Evolutionary conservation across 1,140 invertebrate species (phyloP).

Genomic region (Dendrolimus kikuchii): DNA sequence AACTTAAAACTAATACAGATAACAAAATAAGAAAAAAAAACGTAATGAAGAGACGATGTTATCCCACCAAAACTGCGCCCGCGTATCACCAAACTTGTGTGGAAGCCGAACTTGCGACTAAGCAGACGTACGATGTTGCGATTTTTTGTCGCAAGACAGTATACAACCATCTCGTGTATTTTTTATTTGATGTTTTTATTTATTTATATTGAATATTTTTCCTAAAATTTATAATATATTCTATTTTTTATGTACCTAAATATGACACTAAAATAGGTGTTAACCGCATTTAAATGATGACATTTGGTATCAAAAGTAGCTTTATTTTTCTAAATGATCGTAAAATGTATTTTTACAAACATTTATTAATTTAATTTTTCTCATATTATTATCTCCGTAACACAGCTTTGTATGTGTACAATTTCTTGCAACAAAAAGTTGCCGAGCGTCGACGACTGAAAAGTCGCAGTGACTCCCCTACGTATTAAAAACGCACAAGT

Average conservation of each 20-base stretch:
- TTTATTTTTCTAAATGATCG: no score
- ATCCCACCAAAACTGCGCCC: slow-evolving; percentile 66
- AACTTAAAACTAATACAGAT: slow-evolving; percentile 3
- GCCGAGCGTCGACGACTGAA: slow-evolving; percentile 23
- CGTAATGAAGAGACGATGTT: slow-evolving; percentile 38
- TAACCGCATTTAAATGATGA: no score
- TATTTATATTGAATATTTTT: no score
- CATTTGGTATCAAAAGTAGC: no score
- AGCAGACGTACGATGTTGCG: slow-evolving; percentile 23
- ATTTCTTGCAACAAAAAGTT: slow-evolving; percentile 6
- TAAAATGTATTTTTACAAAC: no score
- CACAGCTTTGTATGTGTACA: neutral
- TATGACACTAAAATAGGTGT: no score
- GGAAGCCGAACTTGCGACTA: slow-evolving; percentile 30
- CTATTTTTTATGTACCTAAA: no score
- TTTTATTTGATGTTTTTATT: no score
- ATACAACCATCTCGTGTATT: no score
- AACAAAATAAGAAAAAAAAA: slow-evolving; percentile 5
- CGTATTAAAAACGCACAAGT: slow-evolving; percentile 56
- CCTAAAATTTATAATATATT: no score
- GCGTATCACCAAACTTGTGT: slow-evolving; percentile 70
- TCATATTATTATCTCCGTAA: no score
- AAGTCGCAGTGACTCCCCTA: slow-evolving; percentile 35
- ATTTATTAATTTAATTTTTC: no score
- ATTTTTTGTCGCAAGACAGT: slow-evolving; percentile 6